Conservation (phyloP, 2,888 invertebrate genomes). For the Volucella bombylans region DNA sequence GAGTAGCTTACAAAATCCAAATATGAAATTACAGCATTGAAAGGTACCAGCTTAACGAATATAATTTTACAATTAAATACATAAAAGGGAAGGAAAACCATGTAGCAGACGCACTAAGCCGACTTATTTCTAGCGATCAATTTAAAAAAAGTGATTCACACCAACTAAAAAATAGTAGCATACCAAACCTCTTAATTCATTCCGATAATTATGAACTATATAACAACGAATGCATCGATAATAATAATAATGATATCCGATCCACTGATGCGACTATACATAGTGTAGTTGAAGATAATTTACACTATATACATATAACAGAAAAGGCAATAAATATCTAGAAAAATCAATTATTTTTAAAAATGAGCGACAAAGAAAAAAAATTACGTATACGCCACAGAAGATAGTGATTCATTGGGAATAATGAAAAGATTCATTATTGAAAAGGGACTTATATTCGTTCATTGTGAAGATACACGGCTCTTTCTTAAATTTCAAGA, state of each 20-base stretch:
- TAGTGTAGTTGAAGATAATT: constrained; percentile 29
- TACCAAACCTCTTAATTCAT: no score
- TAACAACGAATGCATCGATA: constrained; percentile 15
- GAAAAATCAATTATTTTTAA: constrained; percentile 34
- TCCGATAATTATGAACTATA: neutral
- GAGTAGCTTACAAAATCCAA: constrained; percentile 79
- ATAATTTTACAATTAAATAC: constrained; percentile 75
- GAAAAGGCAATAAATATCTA: constrained; percentile 34
- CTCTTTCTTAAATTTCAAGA: no score
- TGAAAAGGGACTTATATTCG: no score
- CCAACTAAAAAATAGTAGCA: no score
- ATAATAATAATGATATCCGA: constrained; percentile 9
- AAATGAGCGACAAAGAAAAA: constrained; percentile 15
- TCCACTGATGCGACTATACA: constrained; percentile 36
- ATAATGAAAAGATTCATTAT: no score
- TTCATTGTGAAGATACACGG: no score
- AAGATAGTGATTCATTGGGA: no score
- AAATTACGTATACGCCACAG: no score
- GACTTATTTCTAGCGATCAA: constrained; percentile 67
- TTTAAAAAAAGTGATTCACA: no score
- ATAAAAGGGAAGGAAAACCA: constrained; percentile 72
- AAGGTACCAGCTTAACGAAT: constrained; percentile 77
- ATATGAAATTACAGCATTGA: constrained; percentile 79
- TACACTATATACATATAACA: constrained; percentile 29
- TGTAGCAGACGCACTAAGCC: constrained; percentile 63